Percentiles rank a stretch among this genome's conserved stretches.
Evolutionary conservation across 35 echinoderm and acorn worm genomes (phyloP).

Genomic region (Anneissia japonica): DNA sequence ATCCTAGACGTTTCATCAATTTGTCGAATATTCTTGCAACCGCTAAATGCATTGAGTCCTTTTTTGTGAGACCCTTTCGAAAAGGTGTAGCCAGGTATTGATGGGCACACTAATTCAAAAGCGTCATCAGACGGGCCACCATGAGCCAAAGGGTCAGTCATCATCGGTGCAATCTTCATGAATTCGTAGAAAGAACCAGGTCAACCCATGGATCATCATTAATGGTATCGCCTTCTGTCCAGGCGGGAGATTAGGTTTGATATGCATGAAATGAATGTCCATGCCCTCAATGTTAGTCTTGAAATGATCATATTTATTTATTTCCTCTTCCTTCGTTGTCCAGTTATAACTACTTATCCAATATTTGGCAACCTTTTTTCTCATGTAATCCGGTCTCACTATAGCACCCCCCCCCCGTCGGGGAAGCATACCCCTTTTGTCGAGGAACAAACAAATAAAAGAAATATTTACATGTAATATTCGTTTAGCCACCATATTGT

Average conservation of each 20-base stretch:
- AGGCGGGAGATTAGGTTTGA: constrained; percentile 42
- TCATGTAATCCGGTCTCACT: too few species aligned
- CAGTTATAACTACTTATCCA: too few species aligned
- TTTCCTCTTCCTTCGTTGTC: constrained; percentile 48
- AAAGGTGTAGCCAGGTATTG: constrained; percentile 58
- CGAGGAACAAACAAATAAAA: too few species aligned
- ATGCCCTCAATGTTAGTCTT: constrained; percentile 89
- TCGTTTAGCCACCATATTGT: too few species aligned
- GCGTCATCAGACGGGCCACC: constrained; percentile 36
- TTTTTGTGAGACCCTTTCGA: constrained; percentile 60
- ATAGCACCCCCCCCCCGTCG: too few species aligned
- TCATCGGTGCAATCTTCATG: constrained; percentile 75
- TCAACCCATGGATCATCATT: constrained; percentile 81
- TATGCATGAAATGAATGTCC: constrained; percentile 67
- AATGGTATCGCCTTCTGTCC: constrained; percentile 65
- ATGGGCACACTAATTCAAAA: constrained; percentile 62
- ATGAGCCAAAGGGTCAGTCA: constrained; percentile 44
- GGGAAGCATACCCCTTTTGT: too few species aligned
- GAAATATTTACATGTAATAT: too few species aligned
- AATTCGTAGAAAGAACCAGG: constrained; percentile 88
- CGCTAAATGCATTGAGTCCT: constrained; percentile 32
- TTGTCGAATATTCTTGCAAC: constrained; percentile 65
- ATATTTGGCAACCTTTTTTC: too few species aligned
- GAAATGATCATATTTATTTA: constrained; percentile 67
- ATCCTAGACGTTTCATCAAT: constrained; percentile 64